Conservation (phyloP, 2,888 invertebrate genomes). For the Ormyrus pomaceus region DNA sequence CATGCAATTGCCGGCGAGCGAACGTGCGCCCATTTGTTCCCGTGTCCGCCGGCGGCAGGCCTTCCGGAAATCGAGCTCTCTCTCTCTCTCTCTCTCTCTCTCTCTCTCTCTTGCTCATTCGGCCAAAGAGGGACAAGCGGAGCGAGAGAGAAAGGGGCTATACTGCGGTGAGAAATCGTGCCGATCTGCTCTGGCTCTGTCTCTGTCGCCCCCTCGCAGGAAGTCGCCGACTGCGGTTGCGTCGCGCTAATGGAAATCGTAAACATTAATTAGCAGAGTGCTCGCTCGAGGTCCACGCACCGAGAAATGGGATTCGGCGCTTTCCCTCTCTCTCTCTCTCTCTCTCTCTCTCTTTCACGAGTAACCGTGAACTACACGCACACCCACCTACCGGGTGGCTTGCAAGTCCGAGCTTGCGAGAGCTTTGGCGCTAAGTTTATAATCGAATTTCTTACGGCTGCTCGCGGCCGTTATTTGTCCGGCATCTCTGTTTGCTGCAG, state of each 20-base stretch:
- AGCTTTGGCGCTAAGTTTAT: neutral
- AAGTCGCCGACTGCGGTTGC: constrained; percentile 65
- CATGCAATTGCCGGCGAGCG: constrained; percentile 23
- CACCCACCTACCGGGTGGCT: constrained; percentile 32
- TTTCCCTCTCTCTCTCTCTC: neutral
- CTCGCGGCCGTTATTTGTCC: no score
- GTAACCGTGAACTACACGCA: neutral
- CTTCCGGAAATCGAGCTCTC: constrained; percentile 46
- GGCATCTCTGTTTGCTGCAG: no score
- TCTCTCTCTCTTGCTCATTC: neutral
- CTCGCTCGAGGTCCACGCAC: constrained; percentile 30
- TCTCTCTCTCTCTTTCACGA: neutral
- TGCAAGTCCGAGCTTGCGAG: neutral
- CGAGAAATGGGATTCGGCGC: neutral
- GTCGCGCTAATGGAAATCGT: constrained; percentile 70
- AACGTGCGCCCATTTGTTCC: constrained; percentile 23
- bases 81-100: neutral
- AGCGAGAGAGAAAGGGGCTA: neutral
- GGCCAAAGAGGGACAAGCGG: neutral
- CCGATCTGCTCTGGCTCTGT: constrained; percentile 30
- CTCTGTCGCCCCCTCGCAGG: constrained; percentile 59
- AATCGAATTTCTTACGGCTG: no score
- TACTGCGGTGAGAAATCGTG: constrained; percentile 57
- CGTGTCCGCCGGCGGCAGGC: neutral
- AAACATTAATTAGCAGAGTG: constrained; percentile 69